A percentile compares a stretch with the other conserved stretches of the same genome.
Conservation (phyloP, 2,888 invertebrate genomes). For the Pilophorus perplexus region DNA sequence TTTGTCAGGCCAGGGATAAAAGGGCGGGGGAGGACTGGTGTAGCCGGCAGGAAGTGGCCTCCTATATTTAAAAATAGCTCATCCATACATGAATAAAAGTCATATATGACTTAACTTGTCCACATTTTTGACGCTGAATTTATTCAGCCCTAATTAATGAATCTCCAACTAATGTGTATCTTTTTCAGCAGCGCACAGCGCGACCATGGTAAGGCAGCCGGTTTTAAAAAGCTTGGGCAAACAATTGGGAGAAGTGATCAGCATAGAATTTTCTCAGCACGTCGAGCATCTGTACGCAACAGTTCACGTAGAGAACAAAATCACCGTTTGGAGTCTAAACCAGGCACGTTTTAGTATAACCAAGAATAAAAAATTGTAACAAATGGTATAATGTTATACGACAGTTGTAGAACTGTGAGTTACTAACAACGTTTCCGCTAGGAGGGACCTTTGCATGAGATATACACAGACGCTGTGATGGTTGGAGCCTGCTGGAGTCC, state of each 20-base stretch:
- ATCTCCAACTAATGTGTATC: no score
- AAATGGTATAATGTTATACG: not conserved
- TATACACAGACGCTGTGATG: slow-evolving; percentile 34
- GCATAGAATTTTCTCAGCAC: slow-evolving; percentile 44
- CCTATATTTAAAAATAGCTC: no score
- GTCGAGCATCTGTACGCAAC: slow-evolving; percentile 41
- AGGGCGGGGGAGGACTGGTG: no score
- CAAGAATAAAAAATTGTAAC: not conserved
- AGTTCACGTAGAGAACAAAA: slow-evolving; percentile 39
- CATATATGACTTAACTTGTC: no score
- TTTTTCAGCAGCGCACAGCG: slow-evolving; percentile 22
- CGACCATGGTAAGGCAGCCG: slow-evolving; percentile 22
- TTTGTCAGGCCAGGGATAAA: no score
- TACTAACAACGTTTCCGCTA: not conserved
- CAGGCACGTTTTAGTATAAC: slow-evolving; percentile 26
- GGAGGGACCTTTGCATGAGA: slow-evolving; percentile 27
- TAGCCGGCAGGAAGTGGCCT: no score
- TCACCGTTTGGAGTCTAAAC: slow-evolving; percentile 36
- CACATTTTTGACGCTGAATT: no score
- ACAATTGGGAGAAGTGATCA: slow-evolving; percentile 20
- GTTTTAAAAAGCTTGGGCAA: slow-evolving; percentile 35
- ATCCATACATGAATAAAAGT: no score
- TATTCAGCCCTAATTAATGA: no score
- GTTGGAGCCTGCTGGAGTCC: slow-evolving; percentile 46
- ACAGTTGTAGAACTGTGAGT: not conserved